Base-by-base conservation (phyloP, 2,797 vertebrate species). In the Falco rusticolus region DNA sequence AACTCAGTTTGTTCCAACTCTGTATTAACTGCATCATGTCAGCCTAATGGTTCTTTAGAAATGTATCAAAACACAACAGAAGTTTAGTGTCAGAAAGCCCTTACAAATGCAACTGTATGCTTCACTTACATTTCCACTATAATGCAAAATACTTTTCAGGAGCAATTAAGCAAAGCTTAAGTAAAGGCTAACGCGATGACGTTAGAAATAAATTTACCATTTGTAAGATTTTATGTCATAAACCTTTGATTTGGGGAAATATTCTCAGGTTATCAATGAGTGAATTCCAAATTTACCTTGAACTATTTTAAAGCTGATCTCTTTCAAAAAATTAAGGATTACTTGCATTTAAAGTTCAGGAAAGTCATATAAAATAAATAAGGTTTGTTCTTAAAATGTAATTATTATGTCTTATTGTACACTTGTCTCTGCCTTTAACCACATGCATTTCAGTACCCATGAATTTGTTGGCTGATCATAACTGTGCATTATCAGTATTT, bases 111-210 rank as follows among this genome's bases (percentile, higher is more conserved):
- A 68, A 74, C 61, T 54, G 16, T 64, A 71, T 50, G 57, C 21
- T 60, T 75, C 61, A 69, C 29, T 53, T 74, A 74, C 19, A 50
- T 84, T 84, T 88, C n/a, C 56, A 66, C 48, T 71, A 24, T 70
- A 74, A 66, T 70, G 20, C 22, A 66, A 84, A 84, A 87, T 83
- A 29, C 50, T 43, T 91, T 95, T 83, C 78, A 70, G 76, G 51
- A 84, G 45, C 75, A 86, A 81, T 71, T 93, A 90, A 84, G 78
- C 37, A 92, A 75, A 59, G 59, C 31, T 93, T 43, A 92, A 91
- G 61, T 72, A 70, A 65, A 56, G 16, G 22, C 43, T 57, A 83
- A 84, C 50, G 66, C 43, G 71, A 80, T 60, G 5, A 51, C 51
- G 48, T 57, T 70, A 76, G 70, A 90, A 90, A 71, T 28, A 93